These are phyloP conservation scores for Apoda limacodes DNA, from an alignment of 2,888 invertebrate genomes.

Conservation along the genomic window DNA sequence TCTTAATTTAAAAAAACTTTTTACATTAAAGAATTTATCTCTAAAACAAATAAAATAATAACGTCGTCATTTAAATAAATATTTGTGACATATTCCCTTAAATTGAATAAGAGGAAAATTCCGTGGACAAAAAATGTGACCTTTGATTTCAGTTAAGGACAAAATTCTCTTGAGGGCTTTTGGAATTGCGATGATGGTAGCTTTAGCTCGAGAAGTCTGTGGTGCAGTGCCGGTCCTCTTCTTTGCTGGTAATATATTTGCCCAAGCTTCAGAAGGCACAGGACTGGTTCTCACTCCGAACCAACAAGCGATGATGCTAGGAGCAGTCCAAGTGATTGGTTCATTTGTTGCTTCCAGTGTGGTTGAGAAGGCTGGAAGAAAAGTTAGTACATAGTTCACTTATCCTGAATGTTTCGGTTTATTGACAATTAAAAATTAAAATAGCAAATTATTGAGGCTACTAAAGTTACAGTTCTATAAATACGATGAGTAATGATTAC, in stretches of 20 bases:
- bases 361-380: conserved; percentile 49
- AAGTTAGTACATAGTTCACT: conserved; percentile 38
- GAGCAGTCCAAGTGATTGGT: conserved; percentile 47
- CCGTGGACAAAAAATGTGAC: too few species aligned
- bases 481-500: too few species aligned
- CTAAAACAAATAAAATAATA: too few species aligned
- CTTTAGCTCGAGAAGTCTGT: conserved; percentile 45
- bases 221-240: conserved; percentile 50
- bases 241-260: conserved; percentile 55
- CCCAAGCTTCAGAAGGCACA: conserved; percentile 32
- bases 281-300: conserved; percentile 40
- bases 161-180: conserved; percentile 45
- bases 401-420: too few species aligned
- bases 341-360: conserved; percentile 41
- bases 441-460: too few species aligned
- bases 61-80: too few species aligned
- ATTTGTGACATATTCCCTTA: too few species aligned
- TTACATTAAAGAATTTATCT: too few species aligned
- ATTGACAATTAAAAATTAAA: too few species aligned
- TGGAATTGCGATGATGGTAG: conserved; percentile 36
- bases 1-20: too few species aligned
- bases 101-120: too few species aligned
- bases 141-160: conserved; percentile 46
- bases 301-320: conserved; percentile 56
- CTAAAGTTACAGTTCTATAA: too few species aligned